phyloP scores from a whole-genome alignment of 2,888 invertebrate species.

The Agonopterix subpropinquella region DNA sequence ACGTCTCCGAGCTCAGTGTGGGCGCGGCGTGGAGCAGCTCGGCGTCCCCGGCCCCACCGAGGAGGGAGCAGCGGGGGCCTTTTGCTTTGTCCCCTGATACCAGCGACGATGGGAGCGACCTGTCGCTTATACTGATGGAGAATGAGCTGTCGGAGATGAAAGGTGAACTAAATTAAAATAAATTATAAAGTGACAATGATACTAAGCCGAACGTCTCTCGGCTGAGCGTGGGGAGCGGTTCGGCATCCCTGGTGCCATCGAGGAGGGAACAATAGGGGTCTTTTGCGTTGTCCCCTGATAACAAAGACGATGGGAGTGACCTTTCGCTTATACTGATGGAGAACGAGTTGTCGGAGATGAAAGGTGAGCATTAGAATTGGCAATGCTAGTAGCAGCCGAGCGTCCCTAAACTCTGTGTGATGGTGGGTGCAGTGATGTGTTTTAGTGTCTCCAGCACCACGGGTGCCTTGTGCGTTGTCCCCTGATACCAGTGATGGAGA shows the following conservation, averaged over 20 bases:
- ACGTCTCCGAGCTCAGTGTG: slow-evolving; percentile 55
- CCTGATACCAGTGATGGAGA: slow-evolving; percentile 94
- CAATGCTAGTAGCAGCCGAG: too few species aligned
- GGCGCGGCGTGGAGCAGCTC: slow-evolving; percentile 62
- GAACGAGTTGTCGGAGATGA: slow-evolving; percentile 67
- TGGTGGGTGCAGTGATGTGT: too few species aligned
- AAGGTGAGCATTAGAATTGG: slow-evolving; percentile 11
- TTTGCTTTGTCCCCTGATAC: slow-evolving; percentile 86
- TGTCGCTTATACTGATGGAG: slow-evolving; percentile 50
- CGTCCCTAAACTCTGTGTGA: too few species aligned
- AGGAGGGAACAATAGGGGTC: too few species aligned
- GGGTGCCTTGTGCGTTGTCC: slow-evolving; percentile 77
- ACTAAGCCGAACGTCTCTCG: too few species aligned
- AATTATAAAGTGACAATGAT: slow-evolving; percentile 32
- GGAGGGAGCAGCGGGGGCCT: slow-evolving; percentile 78
- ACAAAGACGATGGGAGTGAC: slow-evolving; percentile 94
- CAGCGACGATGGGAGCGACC: slow-evolving; percentile 90
- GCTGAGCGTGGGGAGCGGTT: too few species aligned
- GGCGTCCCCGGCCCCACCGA: slow-evolving; percentile 33
- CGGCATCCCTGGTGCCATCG: too few species aligned
- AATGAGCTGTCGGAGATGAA: slow-evolving; percentile 10
- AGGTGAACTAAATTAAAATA: too few species aligned
- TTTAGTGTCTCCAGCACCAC: too few species aligned
- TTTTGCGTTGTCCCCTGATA: slow-evolving; percentile 93
- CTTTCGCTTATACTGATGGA: slow-evolving; percentile 84